These are phyloP conservation scores for Cacoxenus indagator DNA, from an alignment of 2,888 invertebrate species.

Conservation along the genomic window DNA sequence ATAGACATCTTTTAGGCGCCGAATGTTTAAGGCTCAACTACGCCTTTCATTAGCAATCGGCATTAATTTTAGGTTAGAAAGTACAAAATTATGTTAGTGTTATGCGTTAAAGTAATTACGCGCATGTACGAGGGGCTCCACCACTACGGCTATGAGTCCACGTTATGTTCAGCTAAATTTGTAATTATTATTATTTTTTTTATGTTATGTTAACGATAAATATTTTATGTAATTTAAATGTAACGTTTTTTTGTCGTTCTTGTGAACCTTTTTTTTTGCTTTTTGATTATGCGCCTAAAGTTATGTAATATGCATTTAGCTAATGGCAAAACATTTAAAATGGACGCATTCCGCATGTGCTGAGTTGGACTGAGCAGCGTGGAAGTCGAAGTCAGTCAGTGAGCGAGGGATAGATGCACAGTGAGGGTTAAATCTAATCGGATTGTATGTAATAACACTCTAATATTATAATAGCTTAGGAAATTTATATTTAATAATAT, in stretches of 20 bases:
- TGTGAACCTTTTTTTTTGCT: slow-evolving; percentile 10
- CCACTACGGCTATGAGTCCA: not conserved
- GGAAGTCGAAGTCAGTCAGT: not conserved
- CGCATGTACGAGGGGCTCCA: too few relatives aligned
- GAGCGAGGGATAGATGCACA: not conserved
- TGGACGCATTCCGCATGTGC: not conserved
- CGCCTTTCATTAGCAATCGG: not conserved
- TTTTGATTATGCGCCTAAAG: slow-evolving; percentile 16
- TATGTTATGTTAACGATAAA: not conserved
- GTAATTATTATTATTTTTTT: not conserved
- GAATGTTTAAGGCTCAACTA: not conserved
- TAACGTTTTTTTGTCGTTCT: not conserved
- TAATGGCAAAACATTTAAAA: slow-evolving; percentile 4
- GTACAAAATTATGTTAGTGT: slow-evolving; percentile 1
- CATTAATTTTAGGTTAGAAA: not conserved
- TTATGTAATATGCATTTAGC: slow-evolving; percentile 16
- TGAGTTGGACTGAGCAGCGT: not conserved
- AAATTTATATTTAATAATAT: too few relatives aligned
- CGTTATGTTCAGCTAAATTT: not conserved
- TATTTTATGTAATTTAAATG: not conserved
- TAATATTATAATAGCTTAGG: too few relatives aligned
- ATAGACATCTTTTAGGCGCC: not conserved
- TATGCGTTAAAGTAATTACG: not conserved
- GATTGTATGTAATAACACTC: too few relatives aligned
- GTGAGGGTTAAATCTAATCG: not conserved